Conservation (phyloP, 2,113 vertebrate genomes). For the Sturnira hondurensis region DNA sequence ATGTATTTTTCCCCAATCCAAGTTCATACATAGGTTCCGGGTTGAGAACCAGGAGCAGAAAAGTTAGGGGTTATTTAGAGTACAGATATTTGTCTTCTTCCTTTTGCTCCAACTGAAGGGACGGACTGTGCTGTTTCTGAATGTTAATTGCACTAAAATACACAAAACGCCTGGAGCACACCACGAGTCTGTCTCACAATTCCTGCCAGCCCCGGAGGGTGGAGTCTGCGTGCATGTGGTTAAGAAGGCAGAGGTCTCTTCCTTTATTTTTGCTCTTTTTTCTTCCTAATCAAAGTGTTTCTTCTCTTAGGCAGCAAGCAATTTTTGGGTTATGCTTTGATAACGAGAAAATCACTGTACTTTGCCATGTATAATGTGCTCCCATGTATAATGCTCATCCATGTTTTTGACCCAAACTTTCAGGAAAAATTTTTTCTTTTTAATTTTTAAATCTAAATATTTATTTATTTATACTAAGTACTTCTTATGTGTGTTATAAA, state of each 20-base stretch:
- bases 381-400: no score
- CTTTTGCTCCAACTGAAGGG: background rate
- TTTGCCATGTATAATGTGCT: no score
- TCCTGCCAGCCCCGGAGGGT: background rate
- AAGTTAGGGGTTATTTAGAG: background rate
- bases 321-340: background rate
- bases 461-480: no score
- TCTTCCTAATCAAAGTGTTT: background rate
- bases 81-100: background rate
- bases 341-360: background rate
- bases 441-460: no score
- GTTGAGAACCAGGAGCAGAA: background rate
- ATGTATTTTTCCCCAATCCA: background rate
- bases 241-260: background rate
- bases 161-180: background rate
- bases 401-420: no score
- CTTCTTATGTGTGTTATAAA: no score
- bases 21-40: background rate
- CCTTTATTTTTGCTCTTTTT: background rate
- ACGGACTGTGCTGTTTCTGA: background rate
- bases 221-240: background rate
- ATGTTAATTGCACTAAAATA: background rate
- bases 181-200: background rate
- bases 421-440: no score
- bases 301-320: background rate